Evolutionary conservation across 2,797 vertebrate genomes (phyloP).

Genomic region (Spatula versicolor): DNA sequence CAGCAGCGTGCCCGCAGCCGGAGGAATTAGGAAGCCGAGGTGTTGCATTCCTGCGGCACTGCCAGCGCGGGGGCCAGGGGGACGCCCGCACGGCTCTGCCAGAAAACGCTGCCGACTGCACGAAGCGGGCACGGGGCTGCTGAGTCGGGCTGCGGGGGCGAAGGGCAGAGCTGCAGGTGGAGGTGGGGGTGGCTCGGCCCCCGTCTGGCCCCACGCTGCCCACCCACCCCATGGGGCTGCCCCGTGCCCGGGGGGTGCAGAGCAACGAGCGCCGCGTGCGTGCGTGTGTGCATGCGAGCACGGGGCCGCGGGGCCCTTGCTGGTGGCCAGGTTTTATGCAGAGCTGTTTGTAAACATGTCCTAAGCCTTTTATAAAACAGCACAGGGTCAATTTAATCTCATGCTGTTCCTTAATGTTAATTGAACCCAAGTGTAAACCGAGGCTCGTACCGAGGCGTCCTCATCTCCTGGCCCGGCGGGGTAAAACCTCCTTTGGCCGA

Average conservation of each 20-base stretch:
- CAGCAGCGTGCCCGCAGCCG: neutral
- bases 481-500: neutral
- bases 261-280: neutral
- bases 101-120: neutral
- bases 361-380: neutral
- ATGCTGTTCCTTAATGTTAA: accelerated
- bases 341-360: neutral
- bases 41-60: neutral
- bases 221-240: neutral
- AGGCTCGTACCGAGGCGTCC: accelerated
- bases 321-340: neutral
- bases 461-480: accelerated
- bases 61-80: neutral
- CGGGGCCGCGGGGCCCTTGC: neutral
- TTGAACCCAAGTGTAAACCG: accelerated
- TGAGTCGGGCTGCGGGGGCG: neutral
- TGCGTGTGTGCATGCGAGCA: no score
- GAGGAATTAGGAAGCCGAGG: neutral
- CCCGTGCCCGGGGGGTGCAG: neutral
- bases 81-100: accelerated
- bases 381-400: accelerated
- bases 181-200: neutral
- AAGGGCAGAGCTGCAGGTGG: neutral
- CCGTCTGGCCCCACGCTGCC: neutral
- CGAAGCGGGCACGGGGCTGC: accelerated